These are phyloP conservation scores for Calyptomena viridis DNA, from an alignment of 2,113 vertebrate genomes.

Conservation along the genomic window DNA sequence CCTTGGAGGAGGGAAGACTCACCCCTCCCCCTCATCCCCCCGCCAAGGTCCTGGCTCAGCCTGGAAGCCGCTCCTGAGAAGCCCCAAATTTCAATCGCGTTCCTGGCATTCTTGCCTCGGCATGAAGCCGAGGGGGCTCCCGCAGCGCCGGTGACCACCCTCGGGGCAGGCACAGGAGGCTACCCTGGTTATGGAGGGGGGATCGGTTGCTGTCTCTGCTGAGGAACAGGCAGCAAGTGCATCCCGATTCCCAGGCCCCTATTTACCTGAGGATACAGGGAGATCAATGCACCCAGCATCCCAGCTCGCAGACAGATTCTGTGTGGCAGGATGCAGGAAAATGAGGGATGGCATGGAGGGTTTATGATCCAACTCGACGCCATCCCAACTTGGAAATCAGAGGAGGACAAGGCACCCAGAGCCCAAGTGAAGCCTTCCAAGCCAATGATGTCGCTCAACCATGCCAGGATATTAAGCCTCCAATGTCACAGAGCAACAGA, in stretches of 20 bases:
- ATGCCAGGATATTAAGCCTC: neutral
- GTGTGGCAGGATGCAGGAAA: neutral
- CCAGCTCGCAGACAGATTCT: rapidly evolving
- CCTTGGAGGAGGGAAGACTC: neutral
- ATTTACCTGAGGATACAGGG: neutral
- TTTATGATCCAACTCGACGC: rapidly evolving
- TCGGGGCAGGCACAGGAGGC: neutral
- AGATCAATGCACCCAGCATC: neutral
- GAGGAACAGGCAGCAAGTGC: neutral
- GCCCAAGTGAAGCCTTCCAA: neutral
- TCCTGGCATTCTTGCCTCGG: neutral
- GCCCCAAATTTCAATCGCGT: neutral
- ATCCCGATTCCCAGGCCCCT: neutral
- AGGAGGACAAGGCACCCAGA: neutral
- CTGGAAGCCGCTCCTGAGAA: neutral
- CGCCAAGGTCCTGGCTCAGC: neutral
- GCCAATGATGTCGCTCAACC: rapidly evolving
- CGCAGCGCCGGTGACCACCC: rapidly evolving
- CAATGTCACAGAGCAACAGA: neutral
- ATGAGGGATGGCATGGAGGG: neutral
- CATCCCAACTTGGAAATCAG: neutral
- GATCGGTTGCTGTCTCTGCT: neutral
- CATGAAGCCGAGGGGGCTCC: neutral
- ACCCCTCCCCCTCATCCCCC: neutral
- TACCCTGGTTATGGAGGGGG: rapidly evolving